Evolutionary conservation across 2,888 invertebrate genomes (phyloP).

Genomic region (Pollenia angustigena): DNA sequence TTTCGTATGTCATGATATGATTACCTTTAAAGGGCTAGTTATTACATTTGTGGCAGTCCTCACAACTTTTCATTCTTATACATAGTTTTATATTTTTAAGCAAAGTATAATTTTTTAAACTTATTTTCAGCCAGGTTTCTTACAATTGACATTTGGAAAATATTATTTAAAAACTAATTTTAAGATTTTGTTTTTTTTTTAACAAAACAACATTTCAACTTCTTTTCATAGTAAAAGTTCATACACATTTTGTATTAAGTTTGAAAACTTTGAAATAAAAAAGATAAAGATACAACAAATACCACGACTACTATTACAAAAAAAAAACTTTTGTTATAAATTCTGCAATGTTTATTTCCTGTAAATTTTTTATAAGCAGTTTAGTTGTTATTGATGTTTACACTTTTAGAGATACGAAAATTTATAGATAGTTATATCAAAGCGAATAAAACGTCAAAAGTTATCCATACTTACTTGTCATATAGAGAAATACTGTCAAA

Average conservation of each 20-base stretch:
- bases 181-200: too few relatives aligned
- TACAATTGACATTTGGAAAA: too few relatives aligned
- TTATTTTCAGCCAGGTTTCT: too few relatives aligned
- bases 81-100: too few relatives aligned
- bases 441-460: constrained; percentile 52
- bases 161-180: too few relatives aligned
- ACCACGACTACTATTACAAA: not conserved
- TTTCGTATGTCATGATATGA: too few relatives aligned
- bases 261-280: not conserved
- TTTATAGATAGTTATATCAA: not conserved
- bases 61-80: too few relatives aligned
- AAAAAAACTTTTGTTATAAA: constrained; percentile 37
- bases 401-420: not conserved
- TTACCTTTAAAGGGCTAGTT: too few relatives aligned
- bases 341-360: not conserved
- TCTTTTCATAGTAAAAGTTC: not conserved
- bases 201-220: too few relatives aligned
- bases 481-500: constrained; percentile 82
- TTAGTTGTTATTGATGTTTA: constrained; percentile 9
- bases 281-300: constrained; percentile 1
- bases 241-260: constrained; percentile 1
- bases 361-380: constrained; percentile 1
- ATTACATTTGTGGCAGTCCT: too few relatives aligned
- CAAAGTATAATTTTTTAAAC: too few relatives aligned
- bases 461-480: constrained; percentile 82